Conservation (phyloP, 2,888 invertebrate species). For the Muschampia staudingeri region DNA sequence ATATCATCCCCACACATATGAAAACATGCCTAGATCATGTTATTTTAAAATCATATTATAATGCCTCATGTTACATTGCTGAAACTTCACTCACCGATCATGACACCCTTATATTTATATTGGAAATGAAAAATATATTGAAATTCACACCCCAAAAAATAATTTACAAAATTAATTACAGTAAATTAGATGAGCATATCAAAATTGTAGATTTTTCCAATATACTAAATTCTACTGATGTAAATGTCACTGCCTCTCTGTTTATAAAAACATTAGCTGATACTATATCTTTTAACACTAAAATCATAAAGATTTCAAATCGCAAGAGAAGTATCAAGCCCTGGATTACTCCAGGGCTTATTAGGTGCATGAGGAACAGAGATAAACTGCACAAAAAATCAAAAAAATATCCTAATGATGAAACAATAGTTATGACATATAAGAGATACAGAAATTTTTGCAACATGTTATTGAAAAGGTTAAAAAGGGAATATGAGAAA, state of each 20-base stretch:
- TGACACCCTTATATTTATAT: slow-evolving; percentile 21
- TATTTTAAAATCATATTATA: slow-evolving; percentile 56
- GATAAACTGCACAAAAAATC: slow-evolving; percentile 49
- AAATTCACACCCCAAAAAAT: neutral
- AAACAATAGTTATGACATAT: slow-evolving; percentile 47
- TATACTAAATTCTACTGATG: slow-evolving; percentile 6
- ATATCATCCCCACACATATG: slow-evolving; percentile 53
- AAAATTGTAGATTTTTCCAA: neutral
- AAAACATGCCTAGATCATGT: slow-evolving; percentile 63
- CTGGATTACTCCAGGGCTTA: slow-evolving; percentile 56
- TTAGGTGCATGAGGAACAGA: slow-evolving; percentile 49
- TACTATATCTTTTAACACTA: slow-evolving; percentile 14
- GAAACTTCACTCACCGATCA: slow-evolving; percentile 49
- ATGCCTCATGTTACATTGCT: neutral
- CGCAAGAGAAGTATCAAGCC: slow-evolving; percentile 40
- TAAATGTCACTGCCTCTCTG: neutral
- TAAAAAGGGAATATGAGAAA: slow-evolving; percentile 55
- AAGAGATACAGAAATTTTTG: slow-evolving; percentile 60
- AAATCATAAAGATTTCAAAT: neutral
- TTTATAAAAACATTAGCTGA: neutral
- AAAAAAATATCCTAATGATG: slow-evolving; percentile 54
- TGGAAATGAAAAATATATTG: neutral
- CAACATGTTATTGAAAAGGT: slow-evolving; percentile 54
- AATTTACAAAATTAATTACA: neutral
- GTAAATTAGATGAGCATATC: neutral